A percentile compares a stretch with the other conserved stretches of the same genome.
Conservation (phyloP, 1,140 invertebrate species). For the Drosophila pseudoananassae region DNA sequence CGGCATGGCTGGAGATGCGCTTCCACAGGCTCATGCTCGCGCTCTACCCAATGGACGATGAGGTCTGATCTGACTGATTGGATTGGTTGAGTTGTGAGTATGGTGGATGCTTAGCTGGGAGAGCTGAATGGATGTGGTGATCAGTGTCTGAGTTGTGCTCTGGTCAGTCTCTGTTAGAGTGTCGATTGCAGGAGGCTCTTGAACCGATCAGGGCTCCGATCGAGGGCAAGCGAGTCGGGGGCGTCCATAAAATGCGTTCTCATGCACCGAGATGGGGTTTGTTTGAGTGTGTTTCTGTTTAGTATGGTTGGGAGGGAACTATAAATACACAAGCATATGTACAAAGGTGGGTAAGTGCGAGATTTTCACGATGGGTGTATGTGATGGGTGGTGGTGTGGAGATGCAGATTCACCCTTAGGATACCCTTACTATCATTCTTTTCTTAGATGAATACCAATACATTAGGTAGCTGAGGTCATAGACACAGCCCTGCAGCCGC, state of each 20-base stretch:
- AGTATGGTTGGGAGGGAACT: constrained; percentile 46
- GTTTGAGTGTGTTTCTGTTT: constrained; percentile 26
- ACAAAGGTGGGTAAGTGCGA: constrained; percentile 31
- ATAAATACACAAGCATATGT: constrained; percentile 50
- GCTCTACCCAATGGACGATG: constrained; percentile 42
- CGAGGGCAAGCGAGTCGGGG: constrained; percentile 28
- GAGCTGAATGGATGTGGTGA: constrained; percentile 50
- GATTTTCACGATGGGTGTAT: constrained; percentile 3
- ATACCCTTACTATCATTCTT: too few relatives aligned
- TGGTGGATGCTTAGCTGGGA: constrained; percentile 24
- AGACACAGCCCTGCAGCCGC: constrained; percentile 1
- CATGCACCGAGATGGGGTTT: constrained; percentile 24
- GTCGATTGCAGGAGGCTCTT: constrained; percentile 32
- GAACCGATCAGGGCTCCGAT: constrained; percentile 58
- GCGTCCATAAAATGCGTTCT: constrained; percentile 70
- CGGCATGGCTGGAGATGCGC: constrained; percentile 73
- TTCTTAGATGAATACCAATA: too few relatives aligned
- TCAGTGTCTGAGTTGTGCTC: constrained; percentile 6
- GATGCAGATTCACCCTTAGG: not conserved
- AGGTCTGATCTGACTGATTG: constrained; percentile 1
- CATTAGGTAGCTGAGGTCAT: not conserved
- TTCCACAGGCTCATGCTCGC: constrained; percentile 81
- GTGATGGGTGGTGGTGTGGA: constrained; percentile 6
- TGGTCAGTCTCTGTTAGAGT: constrained; percentile 5
- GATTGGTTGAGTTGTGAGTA: constrained; percentile 18